phyloP scores from a whole-genome alignment of 2,113 vertebrate genomes.

The Crypturellus undulatus region DNA sequence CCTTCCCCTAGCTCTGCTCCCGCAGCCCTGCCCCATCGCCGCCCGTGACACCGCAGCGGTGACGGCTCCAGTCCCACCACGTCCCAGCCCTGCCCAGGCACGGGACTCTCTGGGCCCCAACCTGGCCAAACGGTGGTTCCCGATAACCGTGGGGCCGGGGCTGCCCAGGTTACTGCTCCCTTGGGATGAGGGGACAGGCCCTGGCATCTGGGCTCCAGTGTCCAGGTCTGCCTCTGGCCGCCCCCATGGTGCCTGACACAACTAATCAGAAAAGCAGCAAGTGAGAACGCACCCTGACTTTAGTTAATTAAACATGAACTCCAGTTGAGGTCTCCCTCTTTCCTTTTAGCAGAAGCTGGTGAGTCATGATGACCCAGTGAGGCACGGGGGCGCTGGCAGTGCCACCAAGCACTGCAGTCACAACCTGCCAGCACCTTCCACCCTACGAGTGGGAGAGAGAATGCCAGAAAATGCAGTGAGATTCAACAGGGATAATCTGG shows the following conservation, averaged over 20 bases:
- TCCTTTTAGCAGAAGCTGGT: not conserved
- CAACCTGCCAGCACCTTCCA: not conserved
- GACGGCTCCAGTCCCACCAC: no score
- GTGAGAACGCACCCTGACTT: not conserved
- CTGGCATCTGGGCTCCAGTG: no score
- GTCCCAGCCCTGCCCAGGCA: no score
- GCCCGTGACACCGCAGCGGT: no score
- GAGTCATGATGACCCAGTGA: not conserved
- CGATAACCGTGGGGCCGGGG: fast-evolving
- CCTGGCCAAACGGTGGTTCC: not conserved
- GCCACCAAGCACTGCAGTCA: not conserved
- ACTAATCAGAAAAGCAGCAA: not conserved
- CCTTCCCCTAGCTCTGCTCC: no score
- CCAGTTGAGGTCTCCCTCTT: not conserved
- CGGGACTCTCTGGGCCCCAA: no score
- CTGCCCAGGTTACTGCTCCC: not conserved
- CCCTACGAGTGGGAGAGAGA: not conserved
- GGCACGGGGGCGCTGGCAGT: fast-evolving
- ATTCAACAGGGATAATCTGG: not conserved
- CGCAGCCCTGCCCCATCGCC: not conserved
- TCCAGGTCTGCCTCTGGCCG: no score
- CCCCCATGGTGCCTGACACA: no score
- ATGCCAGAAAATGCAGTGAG: not conserved
- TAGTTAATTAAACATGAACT: not conserved
- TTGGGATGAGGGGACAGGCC: no score